Base-by-base conservation (phyloP, 64 coral and sea anemone genomes). In the Orbicella faveolata region DNA sequence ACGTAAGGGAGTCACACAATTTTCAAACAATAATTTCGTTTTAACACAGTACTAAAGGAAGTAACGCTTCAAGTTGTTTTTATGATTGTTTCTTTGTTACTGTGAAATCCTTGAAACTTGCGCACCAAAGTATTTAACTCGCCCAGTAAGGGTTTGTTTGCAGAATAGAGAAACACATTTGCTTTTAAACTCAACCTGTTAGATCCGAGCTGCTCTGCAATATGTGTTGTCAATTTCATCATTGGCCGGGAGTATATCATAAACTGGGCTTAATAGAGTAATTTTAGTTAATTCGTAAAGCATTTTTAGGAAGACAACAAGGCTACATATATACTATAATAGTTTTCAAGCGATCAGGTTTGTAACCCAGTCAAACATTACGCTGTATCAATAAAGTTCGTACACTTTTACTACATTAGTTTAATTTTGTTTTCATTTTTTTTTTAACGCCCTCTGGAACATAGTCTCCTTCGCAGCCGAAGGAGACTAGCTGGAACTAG, bases 361-460 rank as follows among this genome's bases (percentile, higher is more conserved):
- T 68, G 63, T 65, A 48, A 15, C 18, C 39, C 20, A 72, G 23
- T 62, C 34, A 13, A 84, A 48, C 63, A 65, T 36, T 64, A 84
- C 65, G 39, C 80, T 67, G 34, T 84, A 84, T 84, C 20, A 84
- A 84, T 84, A 84, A 84, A 84, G 63, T 84, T 70, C 82, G 64
- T 84, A 84, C 82, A 84, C 82, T 84, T 84, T 84, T 70, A 84
- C 66, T 9, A 8, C n/a, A 6, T 23, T 19, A 9, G 66, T 69
- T 69, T 16, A 70, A 35, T 17, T 19, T 9, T 83, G 17, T 34
- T 64, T 83, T 23, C 10, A 18, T 23, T 9, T 9, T 0, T 30
- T 83, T 35, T 23, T 30, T 6, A 19, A 77, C 66, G 39, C 39
- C 39, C 2, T 41, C 39, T 41, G 39, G 30, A 30, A 30, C 30